phyloP scores from a whole-genome alignment of 2,888 invertebrate species.

The Cacoxenus indagator region DNA sequence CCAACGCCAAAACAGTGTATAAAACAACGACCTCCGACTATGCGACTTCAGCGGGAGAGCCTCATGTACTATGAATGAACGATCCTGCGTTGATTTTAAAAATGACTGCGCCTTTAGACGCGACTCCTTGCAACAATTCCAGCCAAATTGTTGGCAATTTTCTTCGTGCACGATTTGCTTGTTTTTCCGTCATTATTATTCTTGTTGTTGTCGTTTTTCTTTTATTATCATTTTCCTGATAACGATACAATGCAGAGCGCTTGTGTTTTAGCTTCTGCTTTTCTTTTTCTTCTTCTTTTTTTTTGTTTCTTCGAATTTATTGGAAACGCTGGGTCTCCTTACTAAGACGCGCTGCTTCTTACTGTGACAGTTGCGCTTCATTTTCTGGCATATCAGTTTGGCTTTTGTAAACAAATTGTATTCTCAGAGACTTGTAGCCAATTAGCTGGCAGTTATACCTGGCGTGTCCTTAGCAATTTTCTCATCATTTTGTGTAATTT shows the following conservation, averaged over 20 bases:
- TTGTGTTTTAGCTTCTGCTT: not conserved
- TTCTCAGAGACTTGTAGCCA: not conserved
- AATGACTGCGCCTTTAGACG: conserved; percentile 23
- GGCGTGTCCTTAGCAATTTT: not conserved
- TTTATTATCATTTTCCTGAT: not conserved
- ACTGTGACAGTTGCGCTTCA: not conserved
- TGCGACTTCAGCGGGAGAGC: not conserved
- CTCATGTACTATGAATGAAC: not conserved
- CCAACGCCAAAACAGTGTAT: not conserved
- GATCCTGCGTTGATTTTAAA: conserved; percentile 26
- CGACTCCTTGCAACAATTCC: conserved; percentile 27
- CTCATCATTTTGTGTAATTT: not conserved
- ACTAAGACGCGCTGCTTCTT: not conserved
- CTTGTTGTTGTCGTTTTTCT: conserved; percentile 6
- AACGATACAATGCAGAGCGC: not conserved
- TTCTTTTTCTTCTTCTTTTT: not conserved
- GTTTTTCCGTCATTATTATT: conserved; percentile 5
- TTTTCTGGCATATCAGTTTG: not conserved
- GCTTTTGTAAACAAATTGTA: not conserved
- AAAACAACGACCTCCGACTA: not conserved
- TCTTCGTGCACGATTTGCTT: conserved; percentile 20
- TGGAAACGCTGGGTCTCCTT: not conserved
- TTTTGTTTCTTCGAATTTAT: conserved; percentile 17
- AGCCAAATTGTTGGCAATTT: conserved; percentile 29
- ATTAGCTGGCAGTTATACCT: not conserved